phyloP scores from a whole-genome alignment of 2,888 invertebrate species.

The Caenorhabditis afra region DNA sequence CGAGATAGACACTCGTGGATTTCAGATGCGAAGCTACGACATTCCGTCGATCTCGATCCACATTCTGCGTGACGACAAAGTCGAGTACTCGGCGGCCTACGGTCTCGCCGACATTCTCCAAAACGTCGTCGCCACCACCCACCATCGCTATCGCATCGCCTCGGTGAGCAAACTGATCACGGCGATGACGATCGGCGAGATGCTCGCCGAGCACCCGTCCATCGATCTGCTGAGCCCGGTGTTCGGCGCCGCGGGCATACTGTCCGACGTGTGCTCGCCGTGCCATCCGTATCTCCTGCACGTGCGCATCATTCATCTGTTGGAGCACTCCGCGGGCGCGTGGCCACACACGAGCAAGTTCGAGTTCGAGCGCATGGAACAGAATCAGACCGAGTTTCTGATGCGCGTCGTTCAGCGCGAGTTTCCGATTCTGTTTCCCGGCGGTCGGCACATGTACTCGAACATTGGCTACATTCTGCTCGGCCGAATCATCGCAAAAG shows the following conservation, averaged over 20 bases:
- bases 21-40: slow-evolving; percentile 65
- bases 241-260: slow-evolving; percentile 63
- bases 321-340: slow-evolving; percentile 67
- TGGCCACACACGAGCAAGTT: slow-evolving; percentile 68
- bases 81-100: slow-evolving; percentile 59
- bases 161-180: slow-evolving; percentile 70
- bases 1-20: too few relatives aligned
- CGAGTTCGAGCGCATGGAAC: slow-evolving; percentile 67
- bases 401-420: slow-evolving; percentile 52
- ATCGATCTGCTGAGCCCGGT: slow-evolving; percentile 56
- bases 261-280: slow-evolving; percentile 43
- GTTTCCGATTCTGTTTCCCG: slow-evolving; percentile 55
- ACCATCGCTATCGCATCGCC: slow-evolving; percentile 67
- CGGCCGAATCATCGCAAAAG: slow-evolving; percentile 67
- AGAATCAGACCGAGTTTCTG: slow-evolving; percentile 65
- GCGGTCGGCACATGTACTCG: slow-evolving; percentile 65
- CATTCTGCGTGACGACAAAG: slow-evolving; percentile 47
- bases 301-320: slow-evolving; percentile 61
- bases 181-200: slow-evolving; percentile 66
- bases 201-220: slow-evolving; percentile 55
- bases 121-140: slow-evolving; percentile 44
- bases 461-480: slow-evolving; percentile 71
- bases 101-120: slow-evolving; percentile 68
- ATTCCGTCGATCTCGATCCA: slow-evolving; percentile 69
- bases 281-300: slow-evolving; percentile 57